phyloP scores from a whole-genome alignment of 1,140 invertebrate species.

The Saxidomus purpurata region DNA sequence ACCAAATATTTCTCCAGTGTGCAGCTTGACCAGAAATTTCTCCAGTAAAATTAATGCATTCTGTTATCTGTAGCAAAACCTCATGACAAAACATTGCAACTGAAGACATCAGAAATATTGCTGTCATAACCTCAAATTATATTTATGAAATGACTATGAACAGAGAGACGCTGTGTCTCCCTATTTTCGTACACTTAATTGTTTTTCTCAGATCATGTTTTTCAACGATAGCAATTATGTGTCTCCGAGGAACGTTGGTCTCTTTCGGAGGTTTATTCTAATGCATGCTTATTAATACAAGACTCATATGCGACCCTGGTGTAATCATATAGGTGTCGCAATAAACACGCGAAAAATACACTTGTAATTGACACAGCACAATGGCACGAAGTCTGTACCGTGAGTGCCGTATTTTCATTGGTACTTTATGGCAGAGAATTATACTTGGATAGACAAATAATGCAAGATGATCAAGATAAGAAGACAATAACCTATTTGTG shows the following conservation, averaged over 20 bases:
- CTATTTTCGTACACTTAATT: slow-evolving; percentile 61
- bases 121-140: slow-evolving; percentile 68
- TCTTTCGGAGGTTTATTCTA: slow-evolving; percentile 57
- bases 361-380: slow-evolving; percentile 60
- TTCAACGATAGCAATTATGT: slow-evolving; percentile 42
- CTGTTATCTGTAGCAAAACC: not conserved
- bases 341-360: slow-evolving; percentile 59
- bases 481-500: slow-evolving; percentile 34
- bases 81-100: slow-evolving; percentile 31
- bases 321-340: slow-evolving; percentile 52
- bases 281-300: slow-evolving; percentile 61
- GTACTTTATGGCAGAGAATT: slow-evolving; percentile 49
- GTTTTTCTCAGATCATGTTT: slow-evolving; percentile 68
- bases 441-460: slow-evolving; percentile 28
- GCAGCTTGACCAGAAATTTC: not conserved
- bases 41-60: not conserved
- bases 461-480: not conserved
- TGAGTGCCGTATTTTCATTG: slow-evolving; percentile 53
- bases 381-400: slow-evolving; percentile 43
- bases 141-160: slow-evolving; percentile 62
- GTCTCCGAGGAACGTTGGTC: slow-evolving; percentile 41
- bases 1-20: too few species aligned
- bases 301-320: slow-evolving; percentile 61
- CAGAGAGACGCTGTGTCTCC: slow-evolving; percentile 49
- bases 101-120: slow-evolving; percentile 49